phyloP scores from a whole-genome alignment of 2,888 invertebrate genomes.

The Odontocolon sp. region DNA sequence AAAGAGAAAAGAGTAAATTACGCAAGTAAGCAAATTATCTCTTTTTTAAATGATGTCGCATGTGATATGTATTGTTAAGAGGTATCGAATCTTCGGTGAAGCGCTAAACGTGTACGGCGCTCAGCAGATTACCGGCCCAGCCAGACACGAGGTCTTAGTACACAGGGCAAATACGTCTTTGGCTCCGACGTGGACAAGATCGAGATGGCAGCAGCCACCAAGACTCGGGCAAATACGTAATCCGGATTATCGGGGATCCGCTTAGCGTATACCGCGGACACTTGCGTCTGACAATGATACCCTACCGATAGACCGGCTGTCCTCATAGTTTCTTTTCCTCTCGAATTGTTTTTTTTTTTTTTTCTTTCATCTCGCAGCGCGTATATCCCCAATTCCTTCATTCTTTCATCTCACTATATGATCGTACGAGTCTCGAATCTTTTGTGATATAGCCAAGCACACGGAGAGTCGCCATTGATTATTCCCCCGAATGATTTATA shows the following conservation, averaged over 20 bases:
- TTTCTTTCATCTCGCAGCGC: background rate
- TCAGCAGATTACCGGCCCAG: conserved; percentile 66
- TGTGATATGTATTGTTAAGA: too few species aligned
- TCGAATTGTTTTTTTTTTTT: background rate
- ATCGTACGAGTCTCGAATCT: background rate
- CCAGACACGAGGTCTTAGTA: conserved; percentile 68
- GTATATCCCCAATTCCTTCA: background rate
- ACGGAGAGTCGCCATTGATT: conserved; percentile 25
- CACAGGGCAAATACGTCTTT: conserved; percentile 77
- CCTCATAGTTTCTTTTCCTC: background rate
- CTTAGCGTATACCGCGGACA: conserved; percentile 78
- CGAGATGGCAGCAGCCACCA: conserved; percentile 74
- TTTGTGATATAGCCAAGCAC: conserved; percentile 12
- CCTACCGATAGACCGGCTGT: conserved; percentile 43
- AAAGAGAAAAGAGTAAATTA: too few species aligned
- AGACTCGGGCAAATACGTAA: conserved; percentile 78
- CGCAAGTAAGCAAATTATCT: too few species aligned
- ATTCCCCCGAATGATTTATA: conserved; percentile 53
- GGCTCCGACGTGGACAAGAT: conserved; percentile 72
- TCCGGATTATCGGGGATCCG: conserved; percentile 80
- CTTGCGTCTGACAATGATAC: conserved; percentile 77
- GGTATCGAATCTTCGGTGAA: too few species aligned
- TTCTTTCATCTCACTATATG: background rate
- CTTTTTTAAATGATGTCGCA: too few species aligned
- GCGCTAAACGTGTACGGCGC: conserved; percentile 48